phyloP scores from a whole-genome alignment of 2,888 invertebrate species.

The Scelioninae gen. 1 region DNA sequence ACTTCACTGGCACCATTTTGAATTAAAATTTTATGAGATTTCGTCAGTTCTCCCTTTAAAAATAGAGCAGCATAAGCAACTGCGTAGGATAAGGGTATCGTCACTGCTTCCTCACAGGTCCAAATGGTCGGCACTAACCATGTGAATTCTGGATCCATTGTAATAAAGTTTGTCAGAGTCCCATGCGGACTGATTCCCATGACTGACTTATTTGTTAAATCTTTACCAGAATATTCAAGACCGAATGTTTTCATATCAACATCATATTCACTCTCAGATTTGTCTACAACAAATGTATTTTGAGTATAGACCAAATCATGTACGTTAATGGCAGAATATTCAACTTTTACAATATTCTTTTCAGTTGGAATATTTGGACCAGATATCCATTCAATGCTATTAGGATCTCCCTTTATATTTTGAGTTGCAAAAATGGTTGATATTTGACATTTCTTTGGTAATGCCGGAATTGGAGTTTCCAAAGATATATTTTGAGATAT shows the following conservation, averaged over 20 bases:
- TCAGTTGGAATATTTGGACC: slow-evolving; percentile 83
- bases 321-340: slow-evolving; percentile 94
- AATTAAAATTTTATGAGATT: slow-evolving; percentile 83
- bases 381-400: slow-evolving; percentile 93
- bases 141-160: slow-evolving; percentile 84
- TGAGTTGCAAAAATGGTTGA: slow-evolving; percentile 72
- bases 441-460: slow-evolving; percentile 68
- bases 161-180: slow-evolving; percentile 86
- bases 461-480: slow-evolving; percentile 23
- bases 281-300: slow-evolving; percentile 85
- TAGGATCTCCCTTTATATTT: slow-evolving; percentile 76
- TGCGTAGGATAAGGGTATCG: slow-evolving; percentile 88
- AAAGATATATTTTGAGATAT: slow-evolving; percentile 9
- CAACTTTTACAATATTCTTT: slow-evolving; percentile 85
- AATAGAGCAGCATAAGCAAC: slow-evolving; percentile 87
- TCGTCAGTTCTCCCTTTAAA: slow-evolving; percentile 85
- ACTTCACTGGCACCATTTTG: slow-evolving; percentile 86
- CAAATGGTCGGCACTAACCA: slow-evolving; percentile 87
- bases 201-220: slow-evolving; percentile 82
- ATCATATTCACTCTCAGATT: neutral
- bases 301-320: slow-evolving; percentile 87
- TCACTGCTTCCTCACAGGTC: slow-evolving; percentile 88
- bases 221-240: slow-evolving; percentile 88
- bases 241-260: slow-evolving; percentile 86
- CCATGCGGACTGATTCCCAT: slow-evolving; percentile 82